Conservation (phyloP, 2,113 vertebrate genomes). For the Ptyas mucosa region DNA sequence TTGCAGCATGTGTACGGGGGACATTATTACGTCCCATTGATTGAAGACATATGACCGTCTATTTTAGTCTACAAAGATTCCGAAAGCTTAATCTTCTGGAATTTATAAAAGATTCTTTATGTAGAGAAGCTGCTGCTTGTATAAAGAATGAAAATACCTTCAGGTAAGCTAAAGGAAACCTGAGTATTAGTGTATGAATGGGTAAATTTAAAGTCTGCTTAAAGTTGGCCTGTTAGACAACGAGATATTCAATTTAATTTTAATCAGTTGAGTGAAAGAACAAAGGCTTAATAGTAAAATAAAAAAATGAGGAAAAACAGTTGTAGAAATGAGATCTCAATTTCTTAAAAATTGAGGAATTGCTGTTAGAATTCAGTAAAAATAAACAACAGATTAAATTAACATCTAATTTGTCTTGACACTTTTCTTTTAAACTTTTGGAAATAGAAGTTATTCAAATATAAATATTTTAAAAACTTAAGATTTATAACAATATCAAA, state of each 20-base stretch:
- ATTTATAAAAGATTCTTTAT: not conserved
- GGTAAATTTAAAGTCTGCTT: not conserved
- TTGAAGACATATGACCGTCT: not conserved
- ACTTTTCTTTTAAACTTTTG: slow-evolving; percentile 34
- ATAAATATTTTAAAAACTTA: slow-evolving; percentile 32
- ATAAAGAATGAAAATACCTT: not conserved
- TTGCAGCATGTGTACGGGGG: not conserved
- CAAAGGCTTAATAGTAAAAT: slow-evolving; percentile 7
- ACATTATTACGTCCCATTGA: not conserved
- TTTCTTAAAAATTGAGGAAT: not conserved
- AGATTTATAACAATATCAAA: slow-evolving; percentile 39
- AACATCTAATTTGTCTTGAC: not conserved
- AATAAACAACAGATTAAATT: not conserved
- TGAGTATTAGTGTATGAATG: not conserved
- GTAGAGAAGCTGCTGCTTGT: not conserved
- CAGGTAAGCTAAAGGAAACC: not conserved
- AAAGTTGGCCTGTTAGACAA: not conserved
- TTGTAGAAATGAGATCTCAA: not conserved
- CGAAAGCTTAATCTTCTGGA: not conserved
- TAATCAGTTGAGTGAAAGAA: not conserved
- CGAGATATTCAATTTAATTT: not conserved
- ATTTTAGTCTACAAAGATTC: not conserved
- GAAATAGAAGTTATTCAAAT: slow-evolving; percentile 29
- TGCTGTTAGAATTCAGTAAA: not conserved
- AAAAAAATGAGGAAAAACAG: not conserved